These are phyloP conservation scores for Bolinopsis microptera DNA, from an alignment of 37 sponge, comb jelly and placozoan species.

Conservation along the genomic window DNA sequence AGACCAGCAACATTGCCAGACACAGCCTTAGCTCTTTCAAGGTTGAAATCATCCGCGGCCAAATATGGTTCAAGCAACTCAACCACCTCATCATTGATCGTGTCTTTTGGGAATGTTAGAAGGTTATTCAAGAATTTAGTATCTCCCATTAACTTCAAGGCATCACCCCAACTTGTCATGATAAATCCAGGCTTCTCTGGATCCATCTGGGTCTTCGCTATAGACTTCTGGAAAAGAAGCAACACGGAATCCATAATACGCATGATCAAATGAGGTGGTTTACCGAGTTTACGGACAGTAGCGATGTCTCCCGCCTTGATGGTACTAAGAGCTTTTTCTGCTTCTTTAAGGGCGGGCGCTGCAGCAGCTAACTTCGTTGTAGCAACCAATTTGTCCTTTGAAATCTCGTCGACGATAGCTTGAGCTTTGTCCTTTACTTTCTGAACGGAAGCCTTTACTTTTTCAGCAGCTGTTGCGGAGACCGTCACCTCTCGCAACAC, in stretches of 20 bases:
- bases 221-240: conserved; percentile 81
- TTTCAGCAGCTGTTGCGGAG: conserved; percentile 96
- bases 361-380: conserved; percentile 90
- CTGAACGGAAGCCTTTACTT: conserved; percentile 96
- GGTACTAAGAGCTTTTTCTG: conserved; percentile 93
- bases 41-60: conserved; percentile 88
- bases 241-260: conserved; percentile 99
- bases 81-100: conserved; percentile 96
- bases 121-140: conserved; percentile 82
- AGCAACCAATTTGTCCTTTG: conserved; percentile 87
- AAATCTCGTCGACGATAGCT: conserved; percentile 90
- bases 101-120: conserved; percentile 91
- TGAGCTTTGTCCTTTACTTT: conserved; percentile 98
- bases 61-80: conserved; percentile 95
- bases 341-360: conserved; percentile 92
- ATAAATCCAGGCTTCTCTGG: conserved; percentile 81
- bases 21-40: conserved; percentile 88
- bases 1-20: conserved; percentile 99
- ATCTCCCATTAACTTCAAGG: conserved; percentile 96
- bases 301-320: conserved; percentile 96
- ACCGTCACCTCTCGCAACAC: conserved; percentile 94
- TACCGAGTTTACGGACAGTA: conserved; percentile 94
- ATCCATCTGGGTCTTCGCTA: conserved; percentile 73
- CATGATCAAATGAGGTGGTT: conserved; percentile 99
- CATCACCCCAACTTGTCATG: conserved; percentile 91